Conservation (phyloP, 2,888 invertebrate genomes). For the Calameuta filiformis region DNA sequence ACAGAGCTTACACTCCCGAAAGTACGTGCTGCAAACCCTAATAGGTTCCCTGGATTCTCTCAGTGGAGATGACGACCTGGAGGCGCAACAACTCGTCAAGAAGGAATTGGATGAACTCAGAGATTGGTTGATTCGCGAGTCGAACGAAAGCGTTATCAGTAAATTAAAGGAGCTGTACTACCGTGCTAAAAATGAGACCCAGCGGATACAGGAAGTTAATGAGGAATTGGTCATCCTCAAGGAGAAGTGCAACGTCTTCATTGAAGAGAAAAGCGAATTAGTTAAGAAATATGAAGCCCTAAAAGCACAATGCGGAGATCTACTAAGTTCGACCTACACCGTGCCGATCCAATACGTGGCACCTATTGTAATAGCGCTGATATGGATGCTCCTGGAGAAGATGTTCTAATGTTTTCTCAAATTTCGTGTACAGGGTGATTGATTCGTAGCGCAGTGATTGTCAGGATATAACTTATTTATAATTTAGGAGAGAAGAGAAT, state of each 20-base stretch:
- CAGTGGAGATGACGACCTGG: slow-evolving; percentile 41
- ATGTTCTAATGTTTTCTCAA: slow-evolving; percentile 51
- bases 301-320: slow-evolving; percentile 71
- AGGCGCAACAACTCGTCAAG: slow-evolving; percentile 45
- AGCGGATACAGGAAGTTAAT: slow-evolving; percentile 74
- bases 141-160: slow-evolving; percentile 46
- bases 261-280: slow-evolving; percentile 73
- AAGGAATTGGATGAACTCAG: slow-evolving; percentile 51
- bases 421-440: slow-evolving; percentile 21
- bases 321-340: slow-evolving; percentile 72
- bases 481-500: too few relatives aligned
- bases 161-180: slow-evolving; percentile 52
- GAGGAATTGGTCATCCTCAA: slow-evolving; percentile 81
- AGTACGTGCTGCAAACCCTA: slow-evolving; percentile 48
- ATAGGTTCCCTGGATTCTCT: slow-evolving; percentile 49
- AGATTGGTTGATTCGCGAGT: slow-evolving; percentile 53
- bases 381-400: slow-evolving; percentile 71
- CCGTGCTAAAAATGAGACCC: slow-evolving; percentile 63
- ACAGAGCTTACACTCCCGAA: slow-evolving; percentile 38
- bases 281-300: slow-evolving; percentile 72
- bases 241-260: slow-evolving; percentile 76
- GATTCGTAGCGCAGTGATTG: slow-evolving; percentile 2
- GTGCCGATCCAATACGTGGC: slow-evolving; percentile 72
- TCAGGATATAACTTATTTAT: too few relatives aligned
- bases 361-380: slow-evolving; percentile 70